A percentile compares a stretch with the other conserved stretches of the same genome.
Conservation (phyloP, 2,113 vertebrate species). For the Nothocercus julius region DNA sequence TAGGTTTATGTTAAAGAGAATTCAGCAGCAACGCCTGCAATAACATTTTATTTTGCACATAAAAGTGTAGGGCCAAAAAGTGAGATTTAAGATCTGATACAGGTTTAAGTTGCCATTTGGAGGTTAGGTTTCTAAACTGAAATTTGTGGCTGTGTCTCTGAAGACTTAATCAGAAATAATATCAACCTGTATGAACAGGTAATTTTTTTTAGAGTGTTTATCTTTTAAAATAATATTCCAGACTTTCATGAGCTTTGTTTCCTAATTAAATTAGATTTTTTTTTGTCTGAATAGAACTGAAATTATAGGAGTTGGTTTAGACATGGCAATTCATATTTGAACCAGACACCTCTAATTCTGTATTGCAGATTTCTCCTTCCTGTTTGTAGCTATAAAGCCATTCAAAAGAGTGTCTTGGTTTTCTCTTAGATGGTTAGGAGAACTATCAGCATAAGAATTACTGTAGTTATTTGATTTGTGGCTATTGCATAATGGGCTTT, state of each 20-base stretch:
- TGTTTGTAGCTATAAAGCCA: not conserved
- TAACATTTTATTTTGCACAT: slow-evolving; percentile 24
- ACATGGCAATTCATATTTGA: not conserved
- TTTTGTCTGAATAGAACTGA: not conserved
- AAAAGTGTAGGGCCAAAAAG: not conserved
- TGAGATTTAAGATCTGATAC: not conserved
- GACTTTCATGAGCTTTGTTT: not conserved
- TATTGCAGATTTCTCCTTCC: not conserved
- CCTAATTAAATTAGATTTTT: not conserved
- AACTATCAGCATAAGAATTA: not conserved
- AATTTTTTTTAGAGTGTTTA: not conserved
- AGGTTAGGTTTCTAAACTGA: not conserved
- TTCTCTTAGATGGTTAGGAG: not conserved
- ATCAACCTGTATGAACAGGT: not conserved
- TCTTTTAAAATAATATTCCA: not conserved
- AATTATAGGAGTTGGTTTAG: not conserved
- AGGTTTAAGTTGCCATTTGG: not conserved
- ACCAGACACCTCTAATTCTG: not conserved
- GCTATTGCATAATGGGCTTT: not conserved
- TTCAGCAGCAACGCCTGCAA: not conserved
- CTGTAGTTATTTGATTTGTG: not conserved
- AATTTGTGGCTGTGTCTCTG: not conserved
- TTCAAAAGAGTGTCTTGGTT: not conserved
- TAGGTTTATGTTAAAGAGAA: not conserved
- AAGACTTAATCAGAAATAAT: not conserved